Conservation (phyloP, 2,113 vertebrate genomes). For the Circaetus gallicus region DNA sequence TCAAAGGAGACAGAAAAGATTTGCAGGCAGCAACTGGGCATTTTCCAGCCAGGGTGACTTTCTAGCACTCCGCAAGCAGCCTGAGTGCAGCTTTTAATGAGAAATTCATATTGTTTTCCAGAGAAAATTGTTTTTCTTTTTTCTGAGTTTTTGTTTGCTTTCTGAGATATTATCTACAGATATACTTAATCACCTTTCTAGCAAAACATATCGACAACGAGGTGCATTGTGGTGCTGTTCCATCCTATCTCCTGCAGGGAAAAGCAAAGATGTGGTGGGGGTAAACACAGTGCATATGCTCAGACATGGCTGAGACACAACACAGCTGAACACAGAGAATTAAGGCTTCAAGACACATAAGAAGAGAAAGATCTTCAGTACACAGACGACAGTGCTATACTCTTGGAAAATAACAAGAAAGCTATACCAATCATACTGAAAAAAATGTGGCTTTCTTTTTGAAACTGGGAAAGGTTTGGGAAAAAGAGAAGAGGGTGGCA, state of each 20-base stretch:
- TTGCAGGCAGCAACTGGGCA: rapidly evolving
- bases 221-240: background rate
- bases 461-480: background rate
- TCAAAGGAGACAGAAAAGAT: background rate
- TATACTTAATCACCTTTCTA: background rate
- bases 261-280: background rate
- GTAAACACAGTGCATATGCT: background rate
- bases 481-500: background rate
- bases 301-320: background rate
- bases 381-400: rapidly evolving
- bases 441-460: rapidly evolving
- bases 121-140: background rate
- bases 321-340: background rate
- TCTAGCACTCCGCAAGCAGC: background rate
- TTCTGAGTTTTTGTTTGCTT: background rate
- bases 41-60: background rate
- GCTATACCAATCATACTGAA: background rate
- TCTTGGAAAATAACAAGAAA: background rate
- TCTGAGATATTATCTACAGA: background rate
- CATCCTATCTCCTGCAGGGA: background rate
- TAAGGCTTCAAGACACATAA: rapidly evolving
- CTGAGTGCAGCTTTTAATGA: background rate
- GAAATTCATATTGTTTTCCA: background rate
- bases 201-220: rapidly evolving
- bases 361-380: background rate